Evolutionary conservation across 1,140 invertebrate genomes (phyloP).

Genomic region (Potamilus streckersoni): DNA sequence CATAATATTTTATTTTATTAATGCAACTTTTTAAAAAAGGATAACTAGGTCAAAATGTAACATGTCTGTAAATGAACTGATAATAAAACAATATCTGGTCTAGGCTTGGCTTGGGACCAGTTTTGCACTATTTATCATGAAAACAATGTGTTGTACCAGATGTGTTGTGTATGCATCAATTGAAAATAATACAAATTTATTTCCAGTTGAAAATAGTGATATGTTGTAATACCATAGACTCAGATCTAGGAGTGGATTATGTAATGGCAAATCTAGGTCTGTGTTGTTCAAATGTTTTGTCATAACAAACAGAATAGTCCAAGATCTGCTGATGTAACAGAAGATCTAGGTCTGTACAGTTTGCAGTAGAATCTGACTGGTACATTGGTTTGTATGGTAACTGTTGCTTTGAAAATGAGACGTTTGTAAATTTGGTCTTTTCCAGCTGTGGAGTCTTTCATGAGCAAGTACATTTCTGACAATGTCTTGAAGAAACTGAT

Average conservation of each 20-base stretch:
- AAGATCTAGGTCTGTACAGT: background rate
- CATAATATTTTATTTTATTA: too few relatives aligned
- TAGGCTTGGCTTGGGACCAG: too few relatives aligned
- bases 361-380: background rate
- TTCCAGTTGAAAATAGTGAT: background rate
- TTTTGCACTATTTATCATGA: too few relatives aligned
- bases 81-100: too few relatives aligned
- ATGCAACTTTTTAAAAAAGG: too few relatives aligned
- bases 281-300: background rate
- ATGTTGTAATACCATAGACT: background rate
- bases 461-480: conserved; percentile 85
- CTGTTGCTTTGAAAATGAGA: background rate
- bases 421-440: conserved; percentile 4
- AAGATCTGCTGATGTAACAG: background rate
- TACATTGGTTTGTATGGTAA: background rate
- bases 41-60: too few relatives aligned
- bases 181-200: too few relatives aligned
- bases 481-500: conserved; percentile 87
- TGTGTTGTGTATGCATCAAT: too few relatives aligned
- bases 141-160: too few relatives aligned
- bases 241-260: background rate
- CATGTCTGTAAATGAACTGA: too few relatives aligned
- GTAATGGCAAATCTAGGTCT: background rate
- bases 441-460: conserved; percentile 85
- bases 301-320: too few relatives aligned